Evolutionary conservation across 2,797 vertebrate genomes (phyloP), one percentile per base, ranked within the genome.

Genomic region (Diceros bicornis): DNA sequence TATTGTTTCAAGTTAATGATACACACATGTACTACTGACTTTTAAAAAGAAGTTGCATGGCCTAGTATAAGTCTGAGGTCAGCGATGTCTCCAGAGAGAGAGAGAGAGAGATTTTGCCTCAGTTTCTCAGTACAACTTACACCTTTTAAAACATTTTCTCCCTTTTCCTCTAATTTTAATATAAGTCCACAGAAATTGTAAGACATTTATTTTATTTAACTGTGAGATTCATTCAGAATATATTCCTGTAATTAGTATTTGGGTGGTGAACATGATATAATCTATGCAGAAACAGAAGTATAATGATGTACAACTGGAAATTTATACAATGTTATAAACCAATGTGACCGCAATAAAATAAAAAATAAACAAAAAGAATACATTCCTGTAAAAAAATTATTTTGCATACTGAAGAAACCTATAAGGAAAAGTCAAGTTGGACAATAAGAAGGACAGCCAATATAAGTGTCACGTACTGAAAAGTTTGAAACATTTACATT

Each of bases 401-500:
- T 83, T 59, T 87, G 74, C 55, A 71, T 74, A 74, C 37, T 57
- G 74, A 89, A 72, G 55, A 94, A 82, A 66, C 29, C 47, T 34
- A 4, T 41, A 55, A 64, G 47, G 47, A 64, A 92, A 91, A 95
- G 52, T 85, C 52, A 78, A 50, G 52, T 29, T 91, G 41, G 61
- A 77, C 27, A 61, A 61, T 41, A 84, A 55, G 12, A 47, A 79
- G 14, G 32, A 82, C 1, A 78, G 37, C n/a, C 52, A 78, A 14
- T 71, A 71, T 18, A 57, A 20, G 10, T 69, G 12, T 50, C 52
- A 69, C 18, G 17, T 69, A 75, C 5, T 90, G 25, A 72, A 6
- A 89, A 72, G 10, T 23, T n/a, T 82, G 55, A 82, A 89, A 89
- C 32, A 57, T 94, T 94, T 64, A 41, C 61, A 72, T 81, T 84